Evolutionary conservation across 1,140 invertebrate genomes (phyloP), one percentile per base, ranked within the genome.

Genomic region (Chrysoperla carnea): DNA sequence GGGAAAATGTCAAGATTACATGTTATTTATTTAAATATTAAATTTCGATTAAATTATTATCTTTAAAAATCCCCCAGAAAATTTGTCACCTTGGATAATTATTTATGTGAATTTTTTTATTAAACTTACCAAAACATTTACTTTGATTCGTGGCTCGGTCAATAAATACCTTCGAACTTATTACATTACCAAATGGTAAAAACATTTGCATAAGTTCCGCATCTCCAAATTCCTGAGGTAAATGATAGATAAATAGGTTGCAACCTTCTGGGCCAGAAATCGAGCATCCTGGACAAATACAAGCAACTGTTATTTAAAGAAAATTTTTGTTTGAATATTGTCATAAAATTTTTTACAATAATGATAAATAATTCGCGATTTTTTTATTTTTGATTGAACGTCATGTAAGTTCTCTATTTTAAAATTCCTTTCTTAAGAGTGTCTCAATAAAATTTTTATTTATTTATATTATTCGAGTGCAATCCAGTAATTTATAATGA

Each of bases 171-270:
- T 99, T 99, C 57, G 93, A 95, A 66, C 89, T 95, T 69, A 99
- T 97, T 56, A 99, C 92, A 64, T 93, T 95, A 51, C 95, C 95
- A 65, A 99, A 99, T 37, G 94, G 92, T 54, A 95, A 73, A 69
- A 99, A 99, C 92, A 99, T 97, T 73, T 97, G 92, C 78, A 95
- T 96, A 56, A 99, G 78, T 64, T 99, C 95, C 40, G 81, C 78
- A 63, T 99, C 95, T 15, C 93, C 93, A 62, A 97, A 99, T 69
- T 99, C 95, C 68, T 97, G 93, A 42, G 95, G 95, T 66, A 99
- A 79, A 71, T 99, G 95, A 72, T 99, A 99, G 67, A 99, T 99
- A 76, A 99, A 99, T 48, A 99, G 78, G 68, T 99, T 99, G 74
- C 94, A 99, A 60, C 95, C 95, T 71, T 99, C 95, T 49, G 95